Percentiles rank a stretch among this genome's conserved stretches.
Conservation (phyloP, 1,140 invertebrate species). For the Limonius californicus region DNA sequence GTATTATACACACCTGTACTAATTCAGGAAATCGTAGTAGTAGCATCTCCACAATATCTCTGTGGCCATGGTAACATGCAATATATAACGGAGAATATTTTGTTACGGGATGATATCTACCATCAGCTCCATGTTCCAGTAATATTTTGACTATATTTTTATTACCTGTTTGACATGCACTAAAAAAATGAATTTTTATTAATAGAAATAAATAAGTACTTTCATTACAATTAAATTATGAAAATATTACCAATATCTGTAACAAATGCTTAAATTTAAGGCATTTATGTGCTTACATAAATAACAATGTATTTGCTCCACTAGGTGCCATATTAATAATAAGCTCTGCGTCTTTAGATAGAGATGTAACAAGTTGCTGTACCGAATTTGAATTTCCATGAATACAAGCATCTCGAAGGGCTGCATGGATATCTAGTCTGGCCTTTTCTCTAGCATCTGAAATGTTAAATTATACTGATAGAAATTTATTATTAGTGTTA, state of each 20-base stretch:
- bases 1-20: conserved; percentile 60
- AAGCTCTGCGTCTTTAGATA: conserved; percentile 62
- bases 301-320: conserved; percentile 81
- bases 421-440: conserved; percentile 63
- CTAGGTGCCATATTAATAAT: conserved; percentile 82
- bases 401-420: conserved; percentile 67
- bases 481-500: too few relatives aligned
- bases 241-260: neutral
- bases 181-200: conserved; percentile 41
- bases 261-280: neutral
- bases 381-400: conserved; percentile 64
- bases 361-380: conserved; percentile 59
- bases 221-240: neutral
- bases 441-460: conserved; percentile 69
- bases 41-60: conserved; percentile 76
- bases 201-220: too few relatives aligned
- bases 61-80: conserved; percentile 80
- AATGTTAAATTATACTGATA: too few relatives aligned
- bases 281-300: conserved; percentile 59
- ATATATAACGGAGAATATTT: conserved; percentile 91
- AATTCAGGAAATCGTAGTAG: conserved; percentile 67
- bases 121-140: conserved; percentile 79
- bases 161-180: conserved; percentile 77
- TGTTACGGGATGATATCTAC: conserved; percentile 80
- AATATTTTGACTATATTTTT: conserved; percentile 76